These are phyloP conservation scores for Timema cristinae DNA, from an alignment of 2,888 invertebrate species.

Conservation along the genomic window DNA sequence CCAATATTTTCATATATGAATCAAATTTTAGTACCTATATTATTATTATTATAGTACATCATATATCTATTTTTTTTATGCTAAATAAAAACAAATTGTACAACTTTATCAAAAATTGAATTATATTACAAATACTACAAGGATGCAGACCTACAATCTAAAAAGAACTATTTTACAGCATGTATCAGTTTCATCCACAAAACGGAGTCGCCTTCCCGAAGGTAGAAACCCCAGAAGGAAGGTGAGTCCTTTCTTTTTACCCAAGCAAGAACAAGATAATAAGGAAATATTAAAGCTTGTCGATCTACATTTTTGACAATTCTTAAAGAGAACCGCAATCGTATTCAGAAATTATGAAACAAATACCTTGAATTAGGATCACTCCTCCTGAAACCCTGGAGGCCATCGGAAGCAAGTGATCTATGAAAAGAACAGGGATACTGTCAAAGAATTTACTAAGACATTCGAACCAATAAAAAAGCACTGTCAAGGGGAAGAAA, in stretches of 20 bases:
- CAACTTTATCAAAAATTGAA: no score
- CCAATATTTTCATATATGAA: no score
- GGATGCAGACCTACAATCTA: neutral
- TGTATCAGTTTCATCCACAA: neutral
- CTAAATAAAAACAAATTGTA: no score
- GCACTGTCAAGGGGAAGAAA: neutral
- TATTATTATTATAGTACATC: no score
- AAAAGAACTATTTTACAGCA: neutral
- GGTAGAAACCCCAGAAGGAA: constrained; percentile 3
- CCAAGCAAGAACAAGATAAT: neutral
- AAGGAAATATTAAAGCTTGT: neutral
- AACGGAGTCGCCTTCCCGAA: constrained; percentile 10
- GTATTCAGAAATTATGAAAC: neutral
- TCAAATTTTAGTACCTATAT: no score
- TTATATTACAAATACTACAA: neutral
- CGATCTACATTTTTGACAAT: neutral
- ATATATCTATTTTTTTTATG: no score
- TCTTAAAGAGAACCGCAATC: constrained; percentile 7
- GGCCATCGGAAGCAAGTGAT: neutral
- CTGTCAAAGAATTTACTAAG: constrained; percentile 4
- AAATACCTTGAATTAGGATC: neutral
- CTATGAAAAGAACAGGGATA: neutral
- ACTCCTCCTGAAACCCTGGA: neutral
- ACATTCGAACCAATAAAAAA: neutral
- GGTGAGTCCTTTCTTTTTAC: neutral